phyloP scores from a whole-genome alignment of 2,113 vertebrate species.

The Fregata magnificens region DNA sequence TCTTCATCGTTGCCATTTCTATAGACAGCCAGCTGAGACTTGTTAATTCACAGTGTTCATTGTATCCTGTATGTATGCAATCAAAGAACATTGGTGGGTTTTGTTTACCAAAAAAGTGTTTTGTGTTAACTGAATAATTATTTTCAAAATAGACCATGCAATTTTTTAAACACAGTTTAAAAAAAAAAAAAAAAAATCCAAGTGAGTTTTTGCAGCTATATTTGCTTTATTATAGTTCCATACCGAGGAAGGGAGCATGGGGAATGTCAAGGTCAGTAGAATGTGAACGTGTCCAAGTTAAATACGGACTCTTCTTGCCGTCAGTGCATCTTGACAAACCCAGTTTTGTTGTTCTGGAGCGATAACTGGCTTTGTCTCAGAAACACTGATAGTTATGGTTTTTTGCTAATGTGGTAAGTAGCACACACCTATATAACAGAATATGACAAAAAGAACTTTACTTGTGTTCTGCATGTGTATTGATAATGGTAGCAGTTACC shows the following conservation, averaged over 20 bases:
- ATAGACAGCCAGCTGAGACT: neutral
- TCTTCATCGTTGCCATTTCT: neutral
- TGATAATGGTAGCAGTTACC: neutral
- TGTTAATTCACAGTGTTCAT: neutral
- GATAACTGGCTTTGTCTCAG: slow-evolving; percentile 20
- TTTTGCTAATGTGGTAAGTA: slow-evolving; percentile 4
- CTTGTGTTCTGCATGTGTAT: neutral
- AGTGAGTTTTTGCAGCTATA: neutral
- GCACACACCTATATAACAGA: neutral
- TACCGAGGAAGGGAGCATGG: neutral
- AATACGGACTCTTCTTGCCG: neutral
- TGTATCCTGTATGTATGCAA: neutral
- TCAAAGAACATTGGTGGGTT: neutral
- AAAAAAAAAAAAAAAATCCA: neutral
- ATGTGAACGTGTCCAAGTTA: neutral
- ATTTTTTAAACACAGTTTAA: neutral
- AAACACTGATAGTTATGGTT: neutral
- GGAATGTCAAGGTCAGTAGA: neutral
- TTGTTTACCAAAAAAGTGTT: neutral
- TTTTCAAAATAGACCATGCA: neutral
- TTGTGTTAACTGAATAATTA: neutral
- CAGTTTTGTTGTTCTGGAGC: neutral
- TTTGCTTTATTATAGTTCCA: neutral
- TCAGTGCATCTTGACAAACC: slow-evolving; percentile 26
- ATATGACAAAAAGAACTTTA: neutral